Conservation (phyloP, 2,113 vertebrate species). For the Strigops habroptila region DNA sequence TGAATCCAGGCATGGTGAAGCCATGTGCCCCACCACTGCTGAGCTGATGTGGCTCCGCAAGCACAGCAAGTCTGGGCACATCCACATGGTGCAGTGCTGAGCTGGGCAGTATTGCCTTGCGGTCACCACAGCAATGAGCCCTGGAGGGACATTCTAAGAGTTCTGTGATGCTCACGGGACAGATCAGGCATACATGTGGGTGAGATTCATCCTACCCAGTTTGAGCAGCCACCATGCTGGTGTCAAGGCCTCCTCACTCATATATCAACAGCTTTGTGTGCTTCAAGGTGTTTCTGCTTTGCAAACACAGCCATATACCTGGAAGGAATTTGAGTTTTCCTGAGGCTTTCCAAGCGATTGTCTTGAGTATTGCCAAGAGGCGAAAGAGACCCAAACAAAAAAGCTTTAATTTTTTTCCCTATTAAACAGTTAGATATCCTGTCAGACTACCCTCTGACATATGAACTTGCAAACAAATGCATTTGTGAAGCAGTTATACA, state of each 20-base stretch:
- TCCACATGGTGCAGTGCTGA: rapidly evolving
- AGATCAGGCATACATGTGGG: background rate
- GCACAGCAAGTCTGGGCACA: background rate
- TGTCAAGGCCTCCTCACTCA: background rate
- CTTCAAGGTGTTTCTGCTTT: background rate
- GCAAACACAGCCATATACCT: background rate
- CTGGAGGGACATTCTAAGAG: background rate
- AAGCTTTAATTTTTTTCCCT: background rate
- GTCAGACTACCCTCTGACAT: background rate
- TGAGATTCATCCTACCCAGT: background rate
- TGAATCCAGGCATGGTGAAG: background rate
- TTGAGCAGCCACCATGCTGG: background rate
- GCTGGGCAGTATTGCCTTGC: background rate
- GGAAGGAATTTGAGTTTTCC: background rate
- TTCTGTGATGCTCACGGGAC: background rate
- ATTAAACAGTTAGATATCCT: background rate
- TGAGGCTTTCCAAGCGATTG: background rate
- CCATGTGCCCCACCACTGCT: rapidly evolving
- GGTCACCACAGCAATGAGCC: background rate
- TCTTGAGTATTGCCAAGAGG: background rate
- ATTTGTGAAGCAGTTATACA: background rate
- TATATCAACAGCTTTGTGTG: background rate
- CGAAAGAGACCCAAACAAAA: background rate
- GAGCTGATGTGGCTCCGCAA: rapidly evolving
- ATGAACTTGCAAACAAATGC: background rate